These are phyloP conservation scores for Delia radicum DNA, from an alignment of 1,140 invertebrate genomes.

Conservation along the genomic window DNA sequence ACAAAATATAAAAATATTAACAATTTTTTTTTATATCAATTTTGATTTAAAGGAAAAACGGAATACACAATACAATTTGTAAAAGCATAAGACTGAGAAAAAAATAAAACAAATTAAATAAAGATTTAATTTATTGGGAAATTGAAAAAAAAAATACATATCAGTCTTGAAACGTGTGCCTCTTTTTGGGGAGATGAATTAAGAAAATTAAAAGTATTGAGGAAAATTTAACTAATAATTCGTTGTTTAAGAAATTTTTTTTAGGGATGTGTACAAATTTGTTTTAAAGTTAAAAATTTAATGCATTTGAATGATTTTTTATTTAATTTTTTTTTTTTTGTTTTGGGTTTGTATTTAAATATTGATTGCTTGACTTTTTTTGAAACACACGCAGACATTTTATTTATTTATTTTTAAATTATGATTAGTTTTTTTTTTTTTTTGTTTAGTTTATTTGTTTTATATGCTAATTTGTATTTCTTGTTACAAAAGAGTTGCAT, in stretches of 20 bases:
- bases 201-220: background rate
- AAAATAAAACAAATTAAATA: background rate
- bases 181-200: background rate
- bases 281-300: background rate
- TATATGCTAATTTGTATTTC: background rate
- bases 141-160: no score
- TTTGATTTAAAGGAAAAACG: background rate
- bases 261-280: no score
- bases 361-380: conserved; percentile 7
- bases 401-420: background rate
- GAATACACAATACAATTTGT: background rate
- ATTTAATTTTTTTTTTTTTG: background rate
- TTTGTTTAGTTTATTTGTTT: background rate
- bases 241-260: background rate
- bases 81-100: background rate
- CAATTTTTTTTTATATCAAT: background rate
- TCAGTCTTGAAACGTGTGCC: background rate
- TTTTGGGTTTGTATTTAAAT: background rate
- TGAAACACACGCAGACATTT: conserved; percentile 12
- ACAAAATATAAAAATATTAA: background rate
- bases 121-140: no score
- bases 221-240: background rate
- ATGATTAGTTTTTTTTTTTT: background rate
- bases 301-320: background rate
- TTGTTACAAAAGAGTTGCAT: background rate